Base-by-base conservation (phyloP, 2,888 invertebrate genomes). In the Timandra comae region DNA sequence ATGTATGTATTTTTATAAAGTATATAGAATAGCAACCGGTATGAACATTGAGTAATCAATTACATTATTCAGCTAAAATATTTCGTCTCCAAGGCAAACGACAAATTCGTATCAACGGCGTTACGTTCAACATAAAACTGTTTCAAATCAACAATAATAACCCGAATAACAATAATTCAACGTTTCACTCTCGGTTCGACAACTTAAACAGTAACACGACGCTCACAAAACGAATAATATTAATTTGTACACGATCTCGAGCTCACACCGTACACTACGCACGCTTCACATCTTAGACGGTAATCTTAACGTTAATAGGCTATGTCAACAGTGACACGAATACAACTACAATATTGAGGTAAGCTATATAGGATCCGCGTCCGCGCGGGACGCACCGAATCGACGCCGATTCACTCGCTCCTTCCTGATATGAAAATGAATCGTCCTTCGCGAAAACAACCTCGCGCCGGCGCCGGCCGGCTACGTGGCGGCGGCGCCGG, bases 271-370 rank as follows among this genome's bases (percentile, higher is more conserved):
- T 57, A 66, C 54, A 59, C 63, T 73, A 70, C 73, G 73, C 77
- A 79, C 74, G 74, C 68, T 70, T 73, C 70, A 78, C 76, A 75
- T 60, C 77, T 77, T 81, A 82, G 46, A 69, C 50, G 50, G 58
- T 78, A 78, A 69, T 77, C 81, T 82, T 84, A 84, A 81, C 57
- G 67, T 72, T 82, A 84, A 78, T 84, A 84, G 84, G 82, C 84
- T 81, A 72, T 76, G 84, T 81, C 82, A 78, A 74, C 70, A 70
- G 71, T 73, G 80, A 82, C 81, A 76, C 64, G 62, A 63, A 73
- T 81, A 79, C 68, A 74, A 73, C 79, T 81, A 82, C 67, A 54
- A 65, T 71, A 77, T 69, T 81, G 82, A 84, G 84, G 84, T 82
- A 84, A 80, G 77, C 77, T 76, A 79, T 75, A 76, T 78, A 82